Percentiles rank a stretch among this genome's conserved stretches.
phyloP scores from a whole-genome alignment of 1,140 invertebrate genomes.

The Pachyrhynchus sulphureomaculatus region DNA sequence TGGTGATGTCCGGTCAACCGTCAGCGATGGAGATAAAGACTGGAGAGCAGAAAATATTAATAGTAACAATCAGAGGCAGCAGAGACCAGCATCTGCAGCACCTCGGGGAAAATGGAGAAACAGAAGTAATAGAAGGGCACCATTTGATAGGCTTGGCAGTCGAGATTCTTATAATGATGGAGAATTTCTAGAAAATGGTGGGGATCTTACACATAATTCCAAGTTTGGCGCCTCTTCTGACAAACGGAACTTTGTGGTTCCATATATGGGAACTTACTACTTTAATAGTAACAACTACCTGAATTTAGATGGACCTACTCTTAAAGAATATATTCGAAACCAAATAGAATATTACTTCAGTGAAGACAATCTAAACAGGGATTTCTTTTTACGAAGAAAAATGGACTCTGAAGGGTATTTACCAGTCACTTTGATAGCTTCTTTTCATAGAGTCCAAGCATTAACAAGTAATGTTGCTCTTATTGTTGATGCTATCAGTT shows the following conservation, averaged over 20 bases:
- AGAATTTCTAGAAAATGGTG: slow-evolving; percentile 50
- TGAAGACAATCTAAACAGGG: slow-evolving; percentile 91
- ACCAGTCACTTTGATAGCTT: slow-evolving; percentile 89
- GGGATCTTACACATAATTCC: slow-evolving; percentile 48
- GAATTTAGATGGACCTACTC: slow-evolving; percentile 57
- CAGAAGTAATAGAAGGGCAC: slow-evolving; percentile 43
- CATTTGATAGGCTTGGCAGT: slow-evolving; percentile 38
- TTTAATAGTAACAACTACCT: slow-evolving; percentile 57
- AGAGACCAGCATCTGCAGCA: slow-evolving; percentile 39
- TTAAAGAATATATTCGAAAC: slow-evolving; percentile 79
- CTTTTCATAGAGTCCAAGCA: slow-evolving; percentile 90
- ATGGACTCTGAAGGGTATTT: slow-evolving; percentile 95
- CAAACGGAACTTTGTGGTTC: slow-evolving; percentile 54
- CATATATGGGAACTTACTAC: slow-evolving; percentile 65
- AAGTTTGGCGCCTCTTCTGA: slow-evolving; percentile 21
- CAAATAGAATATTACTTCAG: slow-evolving; percentile 99
- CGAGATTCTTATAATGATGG: slow-evolving; percentile 46
- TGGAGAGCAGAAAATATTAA: slow-evolving; percentile 41
- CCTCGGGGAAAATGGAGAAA: slow-evolving; percentile 40
- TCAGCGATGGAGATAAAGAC: slow-evolving; percentile 47
- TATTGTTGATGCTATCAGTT: slow-evolving; percentile 78
- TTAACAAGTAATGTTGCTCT: slow-evolving; percentile 82
- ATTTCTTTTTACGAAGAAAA: slow-evolving; percentile 95
- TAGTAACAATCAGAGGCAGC: slow-evolving; percentile 26
- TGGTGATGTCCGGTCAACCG: slow-evolving; percentile 44